Conservation (phyloP, 2,113 vertebrate species). For the Tympanuchus pallidicinctus region DNA sequence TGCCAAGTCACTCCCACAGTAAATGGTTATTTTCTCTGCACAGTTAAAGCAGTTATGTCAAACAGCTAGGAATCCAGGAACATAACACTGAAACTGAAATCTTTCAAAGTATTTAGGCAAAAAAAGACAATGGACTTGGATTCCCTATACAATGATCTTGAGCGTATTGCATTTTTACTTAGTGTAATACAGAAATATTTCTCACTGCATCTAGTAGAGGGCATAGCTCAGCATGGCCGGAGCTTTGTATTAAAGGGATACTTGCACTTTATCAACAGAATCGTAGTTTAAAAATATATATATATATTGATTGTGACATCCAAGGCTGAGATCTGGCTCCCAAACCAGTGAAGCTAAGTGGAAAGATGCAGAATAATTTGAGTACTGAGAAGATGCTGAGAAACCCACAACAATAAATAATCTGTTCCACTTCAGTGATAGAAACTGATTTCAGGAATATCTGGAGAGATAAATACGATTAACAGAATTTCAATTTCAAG, state of each 20-base stretch:
- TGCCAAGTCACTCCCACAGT: not conserved
- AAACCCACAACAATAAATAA: constrained; percentile 40
- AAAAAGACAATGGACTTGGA: not conserved
- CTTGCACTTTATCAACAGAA: not conserved
- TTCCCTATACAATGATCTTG: not conserved
- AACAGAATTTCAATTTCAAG: constrained; percentile 25
- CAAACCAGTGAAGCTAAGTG: constrained; percentile 1
- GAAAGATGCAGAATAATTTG: not conserved
- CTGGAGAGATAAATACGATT: not conserved
- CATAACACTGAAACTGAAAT: not conserved
- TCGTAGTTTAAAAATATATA: not conserved
- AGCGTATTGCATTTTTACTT: not conserved
- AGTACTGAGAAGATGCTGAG: constrained; percentile 1
- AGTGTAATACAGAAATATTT: not conserved
- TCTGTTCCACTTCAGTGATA: constrained; percentile 47
- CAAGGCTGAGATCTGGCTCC: not conserved
- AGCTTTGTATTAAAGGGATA: not conserved
- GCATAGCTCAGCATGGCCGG: not conserved
- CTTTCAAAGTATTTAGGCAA: not conserved
- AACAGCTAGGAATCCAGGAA: not conserved
- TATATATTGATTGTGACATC: not conserved
- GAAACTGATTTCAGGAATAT: constrained; percentile 33
- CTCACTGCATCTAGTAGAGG: not conserved
- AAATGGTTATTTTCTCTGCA: not conserved
- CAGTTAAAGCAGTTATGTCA: not conserved